phyloP scores from a whole-genome alignment of 2,888 invertebrate species.

The Platycnemis pennipes region DNA sequence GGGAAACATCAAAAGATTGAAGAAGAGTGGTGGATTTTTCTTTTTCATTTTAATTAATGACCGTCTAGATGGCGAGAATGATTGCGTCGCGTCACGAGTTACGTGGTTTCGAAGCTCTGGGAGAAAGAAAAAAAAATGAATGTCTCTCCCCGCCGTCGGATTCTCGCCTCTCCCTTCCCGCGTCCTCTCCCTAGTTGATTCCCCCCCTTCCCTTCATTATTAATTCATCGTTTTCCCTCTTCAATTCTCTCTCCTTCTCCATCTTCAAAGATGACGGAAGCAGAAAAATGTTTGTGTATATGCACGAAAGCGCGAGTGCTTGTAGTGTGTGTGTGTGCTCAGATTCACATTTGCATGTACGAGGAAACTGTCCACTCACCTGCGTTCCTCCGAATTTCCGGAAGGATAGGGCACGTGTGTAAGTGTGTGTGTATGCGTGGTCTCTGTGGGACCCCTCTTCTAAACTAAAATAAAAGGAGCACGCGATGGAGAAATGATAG shows the following conservation, averaged over 20 bases:
- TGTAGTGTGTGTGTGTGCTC: neutral
- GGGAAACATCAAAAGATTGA: slow-evolving; percentile 25
- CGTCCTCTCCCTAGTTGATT: too few species aligned
- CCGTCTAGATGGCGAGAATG: neutral
- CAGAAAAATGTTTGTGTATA: neutral
- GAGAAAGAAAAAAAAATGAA: neutral
- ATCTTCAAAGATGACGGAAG: neutral
- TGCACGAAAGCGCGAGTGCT: neutral
- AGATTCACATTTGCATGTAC: too few species aligned
- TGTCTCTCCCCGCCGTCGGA: neutral
- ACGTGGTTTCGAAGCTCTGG: neutral
- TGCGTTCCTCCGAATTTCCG: neutral
- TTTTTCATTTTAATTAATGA: neutral
- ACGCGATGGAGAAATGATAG: too few species aligned
- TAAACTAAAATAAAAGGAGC: neutral
- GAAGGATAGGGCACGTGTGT: neutral
- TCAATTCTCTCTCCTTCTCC: too few species aligned
- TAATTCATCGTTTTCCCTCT: neutral
- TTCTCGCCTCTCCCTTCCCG: neutral
- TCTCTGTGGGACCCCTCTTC: neutral
- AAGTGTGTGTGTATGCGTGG: neutral
- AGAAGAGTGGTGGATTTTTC: neutral
- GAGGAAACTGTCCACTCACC: neutral
- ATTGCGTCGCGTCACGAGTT: neutral
- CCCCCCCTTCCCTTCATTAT: neutral